Base-by-base conservation (phyloP, 2,888 invertebrate species). In the Athrips mouffetella region DNA sequence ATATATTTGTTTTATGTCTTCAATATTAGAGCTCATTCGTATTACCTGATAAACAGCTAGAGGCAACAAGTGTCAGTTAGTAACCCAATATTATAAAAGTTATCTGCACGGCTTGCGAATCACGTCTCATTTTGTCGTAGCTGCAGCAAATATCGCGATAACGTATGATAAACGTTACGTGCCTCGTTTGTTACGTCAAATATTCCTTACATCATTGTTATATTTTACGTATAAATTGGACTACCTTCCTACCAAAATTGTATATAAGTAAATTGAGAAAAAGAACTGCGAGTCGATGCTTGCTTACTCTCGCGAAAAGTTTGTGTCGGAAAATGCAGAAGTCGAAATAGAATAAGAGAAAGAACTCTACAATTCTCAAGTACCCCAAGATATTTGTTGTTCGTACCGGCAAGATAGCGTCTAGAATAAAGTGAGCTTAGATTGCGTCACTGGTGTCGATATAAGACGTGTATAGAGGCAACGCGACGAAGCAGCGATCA, bases 71-170 rank as follows among this genome's bases (percentile, higher is more conserved):
- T 21, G 23, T 39, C 13, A 37, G 46, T 37, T 41, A 25, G 40
- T 40, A 39, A 37, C 37, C 10, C 35, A 44, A 52, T 45, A 52
- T 47, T 51, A 62, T 62, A 57, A 54, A 60, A 50, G 62, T 73
- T 79, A 80, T 80, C 75, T 65, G 51, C 59, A 59, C 60, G 63
- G 58, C 59, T 67, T 62, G 63, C 65, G 63, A 68, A 76, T 73
- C 68, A 70, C 73, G 70, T 78, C 73, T 77, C 67, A 70, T 74
- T 73, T 80, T 78, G 80, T 83, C 78, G 64, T 55, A 66, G 66
- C 68, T 75, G 73, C 75, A 76, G 73, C 70, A 73, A 78, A 73
- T 75, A 76, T 77, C 67, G 58, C 62, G 80, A 82, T 83, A 81
- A 73, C 67, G 60, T 57, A 58, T 65, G 71, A 76, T 78, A 76